A percentile compares a stretch with the other conserved stretches of the same genome.
Evolutionary conservation across 2,888 invertebrate species (phyloP).

Genomic region (Noctua comes): DNA sequence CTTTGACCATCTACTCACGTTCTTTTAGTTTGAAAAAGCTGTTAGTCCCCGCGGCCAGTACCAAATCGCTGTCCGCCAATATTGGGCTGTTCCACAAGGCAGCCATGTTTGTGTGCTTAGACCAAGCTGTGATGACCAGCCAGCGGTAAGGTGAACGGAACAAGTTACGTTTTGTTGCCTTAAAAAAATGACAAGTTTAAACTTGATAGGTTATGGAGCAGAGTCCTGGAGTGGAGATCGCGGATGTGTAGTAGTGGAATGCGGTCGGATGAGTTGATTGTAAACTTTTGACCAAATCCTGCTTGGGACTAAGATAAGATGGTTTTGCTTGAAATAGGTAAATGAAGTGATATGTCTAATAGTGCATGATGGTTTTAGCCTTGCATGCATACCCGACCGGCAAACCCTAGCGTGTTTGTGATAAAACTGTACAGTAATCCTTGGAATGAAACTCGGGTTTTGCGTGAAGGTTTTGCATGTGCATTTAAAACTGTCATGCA

Average conservation of each 20-base stretch:
- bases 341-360: background rate
- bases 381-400: too few relatives aligned
- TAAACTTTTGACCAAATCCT: background rate
- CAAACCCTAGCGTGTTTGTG: too few relatives aligned
- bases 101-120: constrained; percentile 36
- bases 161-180: constrained; percentile 72
- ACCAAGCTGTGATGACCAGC: constrained; percentile 71
- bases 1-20: constrained; percentile 69
- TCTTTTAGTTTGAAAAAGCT: constrained; percentile 71
- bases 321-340: background rate
- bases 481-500: too few relatives aligned
- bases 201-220: background rate
- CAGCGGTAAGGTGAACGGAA: constrained; percentile 80
- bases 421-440: too few relatives aligned
- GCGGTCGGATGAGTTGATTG: background rate
- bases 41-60: constrained; percentile 72
- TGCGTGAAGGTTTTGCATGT: too few relatives aligned
- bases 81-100: constrained; percentile 68
- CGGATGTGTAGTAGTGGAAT: background rate
- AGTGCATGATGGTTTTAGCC: too few relatives aligned
- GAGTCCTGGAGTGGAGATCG: background rate
- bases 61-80: constrained; percentile 79
- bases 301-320: background rate
- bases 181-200: constrained; percentile 2
- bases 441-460: too few relatives aligned